Evolutionary conservation across 2,113 vertebrate genomes (phyloP).

Genomic region (Elephantulus edwardii): DNA sequence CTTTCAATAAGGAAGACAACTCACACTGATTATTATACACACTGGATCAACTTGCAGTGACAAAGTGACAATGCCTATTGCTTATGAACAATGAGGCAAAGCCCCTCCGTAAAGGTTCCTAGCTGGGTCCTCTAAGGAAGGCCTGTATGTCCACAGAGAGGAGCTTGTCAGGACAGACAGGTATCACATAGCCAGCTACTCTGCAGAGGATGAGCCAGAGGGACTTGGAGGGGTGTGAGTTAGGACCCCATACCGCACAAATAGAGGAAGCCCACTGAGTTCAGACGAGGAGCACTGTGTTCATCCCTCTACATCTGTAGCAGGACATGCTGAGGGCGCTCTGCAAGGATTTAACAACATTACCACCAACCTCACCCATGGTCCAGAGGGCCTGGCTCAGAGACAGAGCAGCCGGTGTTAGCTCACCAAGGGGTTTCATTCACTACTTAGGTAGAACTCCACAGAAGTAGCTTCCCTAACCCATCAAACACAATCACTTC

Average conservation of each 20-base stretch:
- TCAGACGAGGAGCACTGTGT: background rate
- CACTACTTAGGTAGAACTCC: slow-evolving; percentile 18
- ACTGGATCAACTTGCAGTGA: slow-evolving; percentile 45
- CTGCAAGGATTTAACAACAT: background rate
- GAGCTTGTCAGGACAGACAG: background rate
- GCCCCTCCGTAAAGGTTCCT: background rate
- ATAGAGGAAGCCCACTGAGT: background rate
- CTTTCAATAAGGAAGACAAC: slow-evolving; percentile 71
- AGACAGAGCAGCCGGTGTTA: background rate
- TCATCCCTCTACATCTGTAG: background rate
- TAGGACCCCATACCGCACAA: background rate
- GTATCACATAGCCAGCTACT: background rate
- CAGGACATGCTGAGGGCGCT: background rate
- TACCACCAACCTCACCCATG: background rate
- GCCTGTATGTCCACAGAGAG: background rate
- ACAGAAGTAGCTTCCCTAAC: background rate
- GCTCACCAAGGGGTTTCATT: background rate
- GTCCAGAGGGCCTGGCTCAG: background rate
- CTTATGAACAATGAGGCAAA: background rate
- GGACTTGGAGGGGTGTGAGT: background rate
- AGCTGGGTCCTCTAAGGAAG: background rate
- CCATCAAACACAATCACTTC: background rate
- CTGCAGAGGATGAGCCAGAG: slow-evolving; percentile 3
- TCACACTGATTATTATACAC: slow-evolving; percentile 49
- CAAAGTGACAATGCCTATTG: background rate